Evolutionary conservation across 2,888 invertebrate genomes (phyloP).

Genomic region (Polylopha cassiicola): DNA sequence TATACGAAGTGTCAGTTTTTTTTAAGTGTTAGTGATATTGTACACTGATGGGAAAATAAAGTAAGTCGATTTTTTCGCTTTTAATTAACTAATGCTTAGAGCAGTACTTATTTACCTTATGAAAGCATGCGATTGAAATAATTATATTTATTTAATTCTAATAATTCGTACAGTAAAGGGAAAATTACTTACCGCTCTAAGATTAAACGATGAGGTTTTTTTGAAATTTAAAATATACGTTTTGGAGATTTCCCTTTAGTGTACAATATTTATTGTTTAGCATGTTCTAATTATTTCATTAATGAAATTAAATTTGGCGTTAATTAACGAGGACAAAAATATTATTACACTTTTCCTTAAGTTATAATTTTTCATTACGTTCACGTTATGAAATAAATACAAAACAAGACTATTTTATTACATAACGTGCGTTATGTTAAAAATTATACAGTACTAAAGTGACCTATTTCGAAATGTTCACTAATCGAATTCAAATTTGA

Average conservation of each 20-base stretch:
- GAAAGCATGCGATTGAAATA: slow-evolving; percentile 64
- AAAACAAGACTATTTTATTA: too few relatives aligned
- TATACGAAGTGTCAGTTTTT: slow-evolving; percentile 7
- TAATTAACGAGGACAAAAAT: too few relatives aligned
- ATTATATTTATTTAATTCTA: slow-evolving; percentile 35
- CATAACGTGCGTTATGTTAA: too few relatives aligned
- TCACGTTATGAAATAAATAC: too few relatives aligned
- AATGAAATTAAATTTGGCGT: too few relatives aligned
- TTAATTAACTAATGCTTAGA: slow-evolving; percentile 60
- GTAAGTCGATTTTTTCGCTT: slow-evolving; percentile 62
- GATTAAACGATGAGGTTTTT: slow-evolving; percentile 33
- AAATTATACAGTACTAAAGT: too few relatives aligned
- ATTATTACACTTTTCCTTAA: too few relatives aligned
- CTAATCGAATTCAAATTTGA: too few relatives aligned
- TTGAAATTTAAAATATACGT: slow-evolving; percentile 22
- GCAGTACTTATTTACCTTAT: slow-evolving; percentile 51
- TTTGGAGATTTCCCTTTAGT: slow-evolving; percentile 69
- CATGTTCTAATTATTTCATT: too few relatives aligned
- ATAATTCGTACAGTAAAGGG: slow-evolving; percentile 72
- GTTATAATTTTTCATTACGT: too few relatives aligned
- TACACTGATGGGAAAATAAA: slow-evolving; percentile 74
- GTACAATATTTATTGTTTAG: slow-evolving; percentile 70
- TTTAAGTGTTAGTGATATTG: slow-evolving; percentile 56
- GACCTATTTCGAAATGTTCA: neutral
- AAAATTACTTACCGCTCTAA: slow-evolving; percentile 69